Conservation (phyloP, 2,113 vertebrate species). For the Poecilia latipinna region DNA sequence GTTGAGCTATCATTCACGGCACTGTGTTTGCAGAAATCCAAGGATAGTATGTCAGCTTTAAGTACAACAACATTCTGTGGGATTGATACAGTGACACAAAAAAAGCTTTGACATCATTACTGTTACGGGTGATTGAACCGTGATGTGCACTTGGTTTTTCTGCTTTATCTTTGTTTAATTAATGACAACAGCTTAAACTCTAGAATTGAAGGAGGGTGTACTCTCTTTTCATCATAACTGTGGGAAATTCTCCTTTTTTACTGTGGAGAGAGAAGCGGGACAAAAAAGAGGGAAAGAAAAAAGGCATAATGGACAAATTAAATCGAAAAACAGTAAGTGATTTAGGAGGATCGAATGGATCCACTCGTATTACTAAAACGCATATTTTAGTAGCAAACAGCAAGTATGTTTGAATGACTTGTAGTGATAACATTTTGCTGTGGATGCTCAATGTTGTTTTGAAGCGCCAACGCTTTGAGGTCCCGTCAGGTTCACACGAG, state of each 20-base stretch:
- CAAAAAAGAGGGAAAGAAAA: neutral
- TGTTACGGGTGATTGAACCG: too few species aligned
- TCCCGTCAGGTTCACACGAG: neutral
- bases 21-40: too few species aligned
- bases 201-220: neutral
- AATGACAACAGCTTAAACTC: neutral
- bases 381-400: neutral
- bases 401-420: neutral
- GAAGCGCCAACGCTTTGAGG: too few species aligned
- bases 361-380: neutral
- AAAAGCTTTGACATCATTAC: too few species aligned
- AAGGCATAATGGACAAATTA: neutral
- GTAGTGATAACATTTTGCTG: neutral
- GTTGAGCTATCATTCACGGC: neutral
- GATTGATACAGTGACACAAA: too few species aligned
- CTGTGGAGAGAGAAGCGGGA: too few species aligned
- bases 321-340: neutral
- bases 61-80: neutral
- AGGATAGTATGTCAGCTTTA: neutral
- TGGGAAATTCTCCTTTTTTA: neutral
- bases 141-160: neutral
- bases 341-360: neutral
- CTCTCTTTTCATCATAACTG: neutral
- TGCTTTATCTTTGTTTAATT: neutral
- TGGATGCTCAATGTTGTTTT: neutral